A percentile compares a stretch with the other conserved stretches of the same genome.
Evolutionary conservation across 2,113 vertebrate genomes (phyloP).

Genomic region (Pomatorhinus ruficollis): DNA sequence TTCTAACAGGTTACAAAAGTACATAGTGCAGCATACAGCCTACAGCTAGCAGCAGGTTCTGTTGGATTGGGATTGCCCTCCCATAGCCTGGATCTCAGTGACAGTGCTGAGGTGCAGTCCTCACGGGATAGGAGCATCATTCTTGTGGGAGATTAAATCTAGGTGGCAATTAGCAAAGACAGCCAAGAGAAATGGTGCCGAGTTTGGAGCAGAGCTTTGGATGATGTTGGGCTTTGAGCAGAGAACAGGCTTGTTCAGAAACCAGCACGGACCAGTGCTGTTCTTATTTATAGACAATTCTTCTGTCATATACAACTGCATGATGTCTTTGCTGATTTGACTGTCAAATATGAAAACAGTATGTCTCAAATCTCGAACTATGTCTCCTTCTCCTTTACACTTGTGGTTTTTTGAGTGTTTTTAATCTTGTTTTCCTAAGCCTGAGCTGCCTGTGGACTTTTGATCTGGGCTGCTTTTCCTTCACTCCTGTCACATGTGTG

Average conservation of each 20-base stretch:
- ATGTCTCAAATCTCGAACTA: not conserved
- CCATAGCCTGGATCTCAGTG: not conserved
- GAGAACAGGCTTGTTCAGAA: not conserved
- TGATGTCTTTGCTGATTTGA: not conserved
- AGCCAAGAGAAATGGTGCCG: fast-evolving
- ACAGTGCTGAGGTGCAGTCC: not conserved
- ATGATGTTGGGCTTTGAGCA: fast-evolving
- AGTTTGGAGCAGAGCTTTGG: not conserved
- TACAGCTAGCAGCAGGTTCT: not conserved
- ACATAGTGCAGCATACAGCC: not conserved
- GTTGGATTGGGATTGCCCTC: not conserved
- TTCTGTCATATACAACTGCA: fast-evolving
- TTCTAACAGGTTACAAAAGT: not conserved
- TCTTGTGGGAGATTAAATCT: not conserved
- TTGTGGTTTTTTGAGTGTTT: not conserved
- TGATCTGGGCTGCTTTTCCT: not conserved
- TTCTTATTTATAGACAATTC: not conserved
- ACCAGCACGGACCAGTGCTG: fast-evolving
- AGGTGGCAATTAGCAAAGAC: not conserved
- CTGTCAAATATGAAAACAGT: not conserved
- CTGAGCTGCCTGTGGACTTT: not conserved
- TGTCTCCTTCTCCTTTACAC: not conserved
- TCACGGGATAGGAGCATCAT: fast-evolving
- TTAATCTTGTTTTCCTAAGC: not conserved
- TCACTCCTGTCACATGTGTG: not conserved